phyloP scores from a whole-genome alignment of 2,888 invertebrate genomes.

The Netelia fuscicornis region DNA sequence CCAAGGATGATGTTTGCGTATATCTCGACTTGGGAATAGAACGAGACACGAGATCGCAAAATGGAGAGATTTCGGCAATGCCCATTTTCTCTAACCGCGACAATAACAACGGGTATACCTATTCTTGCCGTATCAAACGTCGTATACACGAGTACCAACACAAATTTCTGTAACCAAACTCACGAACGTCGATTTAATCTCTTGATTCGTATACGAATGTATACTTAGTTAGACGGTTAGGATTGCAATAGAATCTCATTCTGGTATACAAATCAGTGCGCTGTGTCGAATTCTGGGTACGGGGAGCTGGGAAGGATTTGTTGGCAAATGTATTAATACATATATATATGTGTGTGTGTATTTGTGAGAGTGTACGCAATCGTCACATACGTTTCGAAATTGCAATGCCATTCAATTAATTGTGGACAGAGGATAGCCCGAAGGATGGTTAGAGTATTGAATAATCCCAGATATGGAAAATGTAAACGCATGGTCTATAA shows the following conservation, averaged over 20 bases:
- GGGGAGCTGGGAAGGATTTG: constrained; percentile 15
- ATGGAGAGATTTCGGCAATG: constrained; percentile 1
- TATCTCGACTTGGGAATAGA: not conserved
- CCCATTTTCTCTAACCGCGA: not conserved
- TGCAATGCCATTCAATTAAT: constrained; percentile 56
- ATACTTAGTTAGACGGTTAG: constrained; percentile 6
- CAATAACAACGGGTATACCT: not conserved
- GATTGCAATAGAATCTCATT: constrained; percentile 33
- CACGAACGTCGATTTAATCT: constrained; percentile 39
- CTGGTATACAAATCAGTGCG: constrained; percentile 42
- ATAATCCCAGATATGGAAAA: not conserved
- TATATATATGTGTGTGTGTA: not conserved
- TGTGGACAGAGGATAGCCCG: not conserved
- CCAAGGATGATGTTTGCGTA: not conserved
- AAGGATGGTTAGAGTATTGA: constrained; percentile 21
- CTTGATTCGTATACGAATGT: constrained; percentile 12
- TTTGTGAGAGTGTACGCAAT: not conserved
- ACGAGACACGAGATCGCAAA: not conserved
- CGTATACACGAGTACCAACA: constrained; percentile 11
- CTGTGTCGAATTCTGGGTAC: not conserved
- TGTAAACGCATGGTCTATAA: not conserved
- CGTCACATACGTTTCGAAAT: constrained; percentile 35
- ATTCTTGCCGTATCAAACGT: constrained; percentile 15
- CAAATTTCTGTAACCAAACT: constrained; percentile 28
- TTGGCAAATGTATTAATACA: constrained; percentile 13